Percentiles rank a stretch among this genome's conserved stretches.
phyloP scores from a whole-genome alignment of 2,888 invertebrate species.

The Bimastos eiseni region DNA sequence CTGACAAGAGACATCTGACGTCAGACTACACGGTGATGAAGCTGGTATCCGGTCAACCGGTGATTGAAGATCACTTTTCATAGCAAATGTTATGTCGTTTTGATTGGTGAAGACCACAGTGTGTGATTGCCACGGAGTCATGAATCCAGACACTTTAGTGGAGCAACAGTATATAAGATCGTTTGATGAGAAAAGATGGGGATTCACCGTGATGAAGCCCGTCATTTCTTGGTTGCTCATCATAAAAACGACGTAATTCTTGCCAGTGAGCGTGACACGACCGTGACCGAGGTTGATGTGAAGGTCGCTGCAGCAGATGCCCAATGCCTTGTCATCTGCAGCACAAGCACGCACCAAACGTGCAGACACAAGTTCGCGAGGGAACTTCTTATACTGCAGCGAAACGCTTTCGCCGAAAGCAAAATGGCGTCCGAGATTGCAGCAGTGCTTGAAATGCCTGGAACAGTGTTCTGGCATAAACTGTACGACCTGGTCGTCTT shows the following conservation, averaged over 20 bases:
- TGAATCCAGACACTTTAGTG: neutral
- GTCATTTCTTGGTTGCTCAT: constrained; percentile 8
- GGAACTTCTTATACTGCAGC: neutral
- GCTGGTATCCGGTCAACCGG: neutral
- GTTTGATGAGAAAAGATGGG: neutral
- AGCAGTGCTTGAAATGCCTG: neutral
- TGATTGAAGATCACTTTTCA: neutral
- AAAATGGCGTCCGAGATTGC: constrained; percentile 21
- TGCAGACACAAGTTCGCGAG: neutral
- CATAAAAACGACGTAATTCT: neutral
- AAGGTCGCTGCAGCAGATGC: neutral
- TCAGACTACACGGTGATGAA: neutral
- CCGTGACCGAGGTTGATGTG: neutral
- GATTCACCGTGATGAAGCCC: neutral
- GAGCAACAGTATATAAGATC: neutral
- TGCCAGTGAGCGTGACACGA: neutral
- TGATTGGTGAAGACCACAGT: neutral
- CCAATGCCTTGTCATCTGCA: neutral
- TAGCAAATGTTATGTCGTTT: neutral
- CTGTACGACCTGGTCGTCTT: neutral
- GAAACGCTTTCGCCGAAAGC: neutral
- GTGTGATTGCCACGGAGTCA: neutral
- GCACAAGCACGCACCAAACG: neutral
- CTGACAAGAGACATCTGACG: neutral
- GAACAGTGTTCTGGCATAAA: neutral